Evolutionary conservation across 2,113 vertebrate species (phyloP), one percentile per base, ranked within the genome.

Genomic region (Seriola aureovittata): DNA sequence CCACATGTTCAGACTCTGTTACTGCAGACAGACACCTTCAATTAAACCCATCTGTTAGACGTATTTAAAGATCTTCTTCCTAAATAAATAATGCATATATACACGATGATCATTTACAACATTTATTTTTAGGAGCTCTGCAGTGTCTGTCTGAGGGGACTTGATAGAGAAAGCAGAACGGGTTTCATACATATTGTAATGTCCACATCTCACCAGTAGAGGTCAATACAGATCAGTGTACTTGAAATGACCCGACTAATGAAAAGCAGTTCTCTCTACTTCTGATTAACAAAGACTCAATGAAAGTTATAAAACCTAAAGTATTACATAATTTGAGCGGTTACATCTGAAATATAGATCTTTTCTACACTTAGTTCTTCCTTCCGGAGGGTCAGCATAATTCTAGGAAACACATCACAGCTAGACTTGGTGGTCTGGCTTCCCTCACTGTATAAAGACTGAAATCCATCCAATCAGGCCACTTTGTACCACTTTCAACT

Each of bases 121-220:
- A 62, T 44, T 13, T 36, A 17, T 4, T 48, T 69, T 23, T 6
- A 36, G n/a, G 48, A 68, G 25, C 32, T 50, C 25, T 67, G 36
- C n/a, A 4, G 7, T n/a, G 6, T 63, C 0, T 32, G 23, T n/a
- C 29, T 19, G 23, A n/a, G 16, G 38, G 5, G 13, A n/a, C 1
- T 34, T 17, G 4, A 4, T 5, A 21, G 2, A 4, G 1, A 42
- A 1, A 50, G 21, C 8, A 25, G 3, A 4, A 29, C 29, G 13
- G 10, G 40, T 38, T 64, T 50, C 42, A 16, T 12, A 6, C n/a
- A 13, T 6, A 17, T 0, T 86, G 85, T 29, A 83, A 63, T 59
- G 40, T 7, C 32, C 25, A 36, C n/a, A 14, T 58, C 4, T 71
- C 38, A 71, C 72, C 91, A 90, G 5, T 8, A 91, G 88, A 42